A percentile compares a stretch with the other conserved stretches of the same genome.
Evolutionary conservation across 2,888 invertebrate species (phyloP).

Genomic region (Ommatoiulus sabulosus): DNA sequence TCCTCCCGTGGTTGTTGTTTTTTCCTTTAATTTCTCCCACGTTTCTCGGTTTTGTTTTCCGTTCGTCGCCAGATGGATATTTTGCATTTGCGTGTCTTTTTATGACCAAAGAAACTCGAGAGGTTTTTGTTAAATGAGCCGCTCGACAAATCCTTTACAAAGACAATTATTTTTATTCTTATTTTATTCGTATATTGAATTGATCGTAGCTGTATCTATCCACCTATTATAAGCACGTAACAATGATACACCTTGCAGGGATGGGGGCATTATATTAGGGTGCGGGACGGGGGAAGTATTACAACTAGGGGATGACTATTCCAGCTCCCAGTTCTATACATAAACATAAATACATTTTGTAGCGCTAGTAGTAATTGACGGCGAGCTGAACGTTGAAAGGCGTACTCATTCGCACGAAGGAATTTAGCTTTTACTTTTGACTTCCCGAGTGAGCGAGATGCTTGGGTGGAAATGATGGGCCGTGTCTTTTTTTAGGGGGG

Average conservation of each 20-base stretch:
- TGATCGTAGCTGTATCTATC: conserved; percentile 51
- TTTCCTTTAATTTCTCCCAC: neutral
- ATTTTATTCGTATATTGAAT: conserved; percentile 47
- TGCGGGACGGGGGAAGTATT: conserved; percentile 48
- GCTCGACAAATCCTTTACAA: conserved; percentile 39
- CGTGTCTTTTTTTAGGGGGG: neutral
- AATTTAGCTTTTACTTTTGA: conserved; percentile 44
- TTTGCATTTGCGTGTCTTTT: conserved; percentile 44
- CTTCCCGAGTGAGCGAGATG: neutral
- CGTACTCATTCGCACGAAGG: neutral
- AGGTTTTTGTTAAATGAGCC: conserved; percentile 11
- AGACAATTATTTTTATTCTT: conserved; percentile 51
- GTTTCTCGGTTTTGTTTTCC: neutral
- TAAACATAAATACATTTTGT: conserved; percentile 47
- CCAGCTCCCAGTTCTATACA: conserved; percentile 50
- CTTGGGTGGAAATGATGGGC: neutral
- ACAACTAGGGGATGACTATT: conserved; percentile 52
- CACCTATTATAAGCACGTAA: conserved; percentile 52
- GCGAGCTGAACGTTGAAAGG: conserved; percentile 15
- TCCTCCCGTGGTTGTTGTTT: neutral
- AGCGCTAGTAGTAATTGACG: conserved; percentile 30
- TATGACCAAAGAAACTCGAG: conserved; percentile 29
- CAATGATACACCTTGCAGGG: conserved; percentile 53
- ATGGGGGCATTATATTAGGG: conserved; percentile 53
- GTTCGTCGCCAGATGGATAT: conserved; percentile 6